These are phyloP conservation scores for Tromatobia lineatoria DNA, from an alignment of 2,888 invertebrate genomes.

Conservation along the genomic window DNA sequence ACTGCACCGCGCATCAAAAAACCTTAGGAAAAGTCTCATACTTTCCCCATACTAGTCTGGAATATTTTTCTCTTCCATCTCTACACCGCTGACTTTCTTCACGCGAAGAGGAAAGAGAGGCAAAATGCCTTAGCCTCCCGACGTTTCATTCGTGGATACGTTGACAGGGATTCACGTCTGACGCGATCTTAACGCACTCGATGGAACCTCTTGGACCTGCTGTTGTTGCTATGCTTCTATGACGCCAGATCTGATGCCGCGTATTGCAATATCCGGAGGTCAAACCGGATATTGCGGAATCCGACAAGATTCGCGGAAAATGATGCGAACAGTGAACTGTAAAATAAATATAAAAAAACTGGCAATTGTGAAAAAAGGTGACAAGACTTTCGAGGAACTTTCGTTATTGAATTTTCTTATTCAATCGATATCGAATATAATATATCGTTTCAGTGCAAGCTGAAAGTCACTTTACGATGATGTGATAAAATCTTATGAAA, in stretches of 20 bases:
- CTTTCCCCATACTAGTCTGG: constrained; percentile 31
- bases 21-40: constrained; percentile 32
- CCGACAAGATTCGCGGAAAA: constrained; percentile 42
- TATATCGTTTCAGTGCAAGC: background rate
- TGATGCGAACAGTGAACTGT: background rate
- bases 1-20: constrained; percentile 41
- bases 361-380: background rate
- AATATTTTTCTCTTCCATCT: constrained; percentile 40
- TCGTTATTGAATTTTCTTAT: background rate
- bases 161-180: constrained; percentile 40
- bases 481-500: no score
- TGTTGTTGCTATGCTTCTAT: constrained; percentile 22
- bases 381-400: constrained; percentile 11
- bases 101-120: background rate
- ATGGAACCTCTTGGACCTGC: constrained; percentile 28
- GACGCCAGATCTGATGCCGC: constrained; percentile 24
- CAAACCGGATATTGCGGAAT: constrained; percentile 57
- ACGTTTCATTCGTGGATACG: constrained; percentile 49
- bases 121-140: constrained; percentile 53
- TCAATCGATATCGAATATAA: background rate
- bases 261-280: constrained; percentile 52
- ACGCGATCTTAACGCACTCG: constrained; percentile 35
- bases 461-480: no score
- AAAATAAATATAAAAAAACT: background rate
- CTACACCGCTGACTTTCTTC: constrained; percentile 26